Base-by-base conservation (phyloP, 2,797 vertebrate species). In the Sebastes alutus region DNA sequence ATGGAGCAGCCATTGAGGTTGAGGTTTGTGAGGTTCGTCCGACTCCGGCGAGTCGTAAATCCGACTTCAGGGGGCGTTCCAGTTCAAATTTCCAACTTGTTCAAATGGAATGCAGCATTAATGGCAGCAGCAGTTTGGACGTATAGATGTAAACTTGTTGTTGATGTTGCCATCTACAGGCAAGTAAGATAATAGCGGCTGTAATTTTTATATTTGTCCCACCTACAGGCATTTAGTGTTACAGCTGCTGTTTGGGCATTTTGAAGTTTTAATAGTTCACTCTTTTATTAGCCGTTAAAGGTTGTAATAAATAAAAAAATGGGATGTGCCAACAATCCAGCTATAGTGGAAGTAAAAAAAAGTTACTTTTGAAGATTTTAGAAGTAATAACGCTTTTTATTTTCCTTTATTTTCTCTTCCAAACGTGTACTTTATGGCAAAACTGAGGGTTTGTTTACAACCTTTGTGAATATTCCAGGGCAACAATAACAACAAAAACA, bases 1-100 rank as follows among this genome's bases (percentile, higher is more conserved):
- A 46, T 16, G 42, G 42, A 18, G 14, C 42, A 46, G 16, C 38
- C 6, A 16, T 49, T 49, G 46, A 49, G 18, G 42, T 46, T 46
- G 42, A 0, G 42, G 42, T 46, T 49, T 20, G 46, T 49, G 46
- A 49, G 7, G 46, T 49, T 49, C 18, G 0, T 20, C 18, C 18
- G 2, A 49, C 16, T 49, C 46, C 16, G 1, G 0, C 7, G 18
- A 18, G 46, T 49, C 0, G 42, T 0, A 46, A 0, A 46, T 49
- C 46, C 0, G 18, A 49, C 46, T 49, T 49, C 42, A 49, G 42
- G 42, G 42, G 42, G 42, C 7, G 3, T 20, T 49, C 46, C 46
- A 49, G 46, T 8, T 49, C 0, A 49, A 7, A 18, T 49, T 18
- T 46, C 18, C 3, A 2, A 49, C 46, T 18, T 0, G 18, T 49